Evolutionary conservation across 30 jellyfish, hydroid and myxozoan species (phyloP).

Genomic region (Nemopilema nomurai): DNA sequence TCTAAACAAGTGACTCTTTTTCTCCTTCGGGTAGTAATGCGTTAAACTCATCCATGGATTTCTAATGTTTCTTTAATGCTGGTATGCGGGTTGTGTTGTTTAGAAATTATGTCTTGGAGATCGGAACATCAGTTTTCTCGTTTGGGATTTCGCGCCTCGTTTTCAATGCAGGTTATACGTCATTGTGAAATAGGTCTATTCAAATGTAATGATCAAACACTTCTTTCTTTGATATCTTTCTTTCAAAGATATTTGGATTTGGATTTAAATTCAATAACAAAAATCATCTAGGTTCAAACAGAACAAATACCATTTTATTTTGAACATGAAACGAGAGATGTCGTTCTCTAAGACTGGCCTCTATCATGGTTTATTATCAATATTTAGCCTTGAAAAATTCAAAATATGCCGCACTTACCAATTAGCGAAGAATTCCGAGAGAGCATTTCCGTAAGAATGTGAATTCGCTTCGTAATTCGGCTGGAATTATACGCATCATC

Average conservation of each 20-base stretch:
- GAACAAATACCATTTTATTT: too few species aligned
- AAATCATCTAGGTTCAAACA: too few species aligned
- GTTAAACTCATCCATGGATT: conserved; percentile 14
- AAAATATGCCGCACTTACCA: background rate
- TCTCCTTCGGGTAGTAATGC: conserved; percentile 32
- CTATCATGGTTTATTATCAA: too few species aligned
- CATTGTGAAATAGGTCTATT: conserved; percentile 14
- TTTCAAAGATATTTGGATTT: too few species aligned
- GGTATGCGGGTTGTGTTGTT: background rate
- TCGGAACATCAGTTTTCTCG: conserved; percentile 14
- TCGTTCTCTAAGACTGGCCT: too few species aligned
- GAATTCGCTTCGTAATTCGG: conserved; percentile 47
- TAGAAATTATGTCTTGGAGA: conserved; percentile 1
- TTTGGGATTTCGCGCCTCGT: conserved; percentile 12
- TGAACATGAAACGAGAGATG: too few species aligned
- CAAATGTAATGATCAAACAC: too few species aligned
- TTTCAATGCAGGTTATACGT: conserved; percentile 12
- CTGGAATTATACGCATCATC: background rate
- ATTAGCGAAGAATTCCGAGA: conserved; percentile 27
- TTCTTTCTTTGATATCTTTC: too few species aligned
- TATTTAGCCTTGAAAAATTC: background rate
- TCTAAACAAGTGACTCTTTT: conserved; percentile 21
- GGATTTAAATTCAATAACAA: too few species aligned
- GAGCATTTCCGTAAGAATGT: conserved; percentile 29
- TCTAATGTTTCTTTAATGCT: background rate